phyloP scores from a whole-genome alignment of 2,113 vertebrate genomes.

The Noturus placidus region DNA sequence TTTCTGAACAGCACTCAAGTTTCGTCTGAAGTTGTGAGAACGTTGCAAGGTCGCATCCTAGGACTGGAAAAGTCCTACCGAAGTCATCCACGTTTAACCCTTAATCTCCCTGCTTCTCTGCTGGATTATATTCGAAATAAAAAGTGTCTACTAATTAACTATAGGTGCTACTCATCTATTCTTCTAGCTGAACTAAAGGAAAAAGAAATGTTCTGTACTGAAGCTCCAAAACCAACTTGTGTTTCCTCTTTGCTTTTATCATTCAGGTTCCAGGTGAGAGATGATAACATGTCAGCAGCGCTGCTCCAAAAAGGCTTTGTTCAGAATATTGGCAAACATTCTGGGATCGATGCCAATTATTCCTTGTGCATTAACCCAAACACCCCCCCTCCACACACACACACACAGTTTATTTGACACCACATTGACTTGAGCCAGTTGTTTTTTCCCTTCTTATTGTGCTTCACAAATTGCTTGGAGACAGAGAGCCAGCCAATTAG shows the following conservation, averaged over 20 bases:
- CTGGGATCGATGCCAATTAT: conserved; percentile 45
- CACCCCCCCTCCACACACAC: background rate
- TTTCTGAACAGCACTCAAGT: too few relatives aligned
- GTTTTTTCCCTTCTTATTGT: conserved; percentile 44
- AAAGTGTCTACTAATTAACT: background rate
- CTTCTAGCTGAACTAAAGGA: background rate
- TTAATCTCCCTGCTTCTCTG: background rate
- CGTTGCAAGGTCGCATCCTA: background rate
- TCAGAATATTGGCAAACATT: conserved; percentile 45
- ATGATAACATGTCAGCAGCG: conserved; percentile 35
- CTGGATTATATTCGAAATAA: background rate
- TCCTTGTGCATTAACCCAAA: conserved; percentile 34
- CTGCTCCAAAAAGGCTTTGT: conserved; percentile 20
- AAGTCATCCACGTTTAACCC: too few relatives aligned
- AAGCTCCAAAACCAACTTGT: background rate
- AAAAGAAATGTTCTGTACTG: background rate
- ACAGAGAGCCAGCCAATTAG: conserved; percentile 49
- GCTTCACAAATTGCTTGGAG: conserved; percentile 43
- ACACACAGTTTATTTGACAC: conserved; percentile 44
- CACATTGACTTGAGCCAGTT: conserved; percentile 53
- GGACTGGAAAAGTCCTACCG: background rate
- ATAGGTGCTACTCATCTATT: background rate
- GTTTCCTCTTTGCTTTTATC: conserved; percentile 25
- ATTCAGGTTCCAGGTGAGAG: conserved; percentile 30
- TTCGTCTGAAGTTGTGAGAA: background rate